Evolutionary conservation across 2,797 vertebrate species (phyloP), one percentile per base, ranked within the genome.

Genomic region (Poecilia wingei): DNA sequence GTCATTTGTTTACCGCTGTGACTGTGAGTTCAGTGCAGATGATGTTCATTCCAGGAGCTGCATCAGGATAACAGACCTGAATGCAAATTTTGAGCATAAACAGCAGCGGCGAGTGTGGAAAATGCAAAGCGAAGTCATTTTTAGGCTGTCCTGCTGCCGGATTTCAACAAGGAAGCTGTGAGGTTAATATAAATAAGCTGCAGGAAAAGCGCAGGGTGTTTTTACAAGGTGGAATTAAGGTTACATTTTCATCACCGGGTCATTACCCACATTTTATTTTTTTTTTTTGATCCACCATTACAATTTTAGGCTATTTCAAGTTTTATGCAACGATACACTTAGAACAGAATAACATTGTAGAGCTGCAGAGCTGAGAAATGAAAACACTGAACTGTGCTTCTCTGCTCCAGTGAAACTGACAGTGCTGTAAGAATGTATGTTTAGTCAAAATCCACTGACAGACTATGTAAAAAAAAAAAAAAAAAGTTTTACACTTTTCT

Each of bases 1-100:
- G 80, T 86, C 85, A 66, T 89, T 80, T 90, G 89, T 92, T 93
- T 92, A 90, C 90, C 7, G 2, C 53, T 47, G 77, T 18, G 78
- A 77, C 82, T 41, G 81, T 39, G 80, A 83, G 78, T 10, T 70
- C 74, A 79, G 71, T 33, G 1, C 59, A 75, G 82, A 87, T 70
- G 77, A 41, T 76, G 73, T 73, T 80, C 55, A 74, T 70, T 77
- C 61, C 75, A n/a, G 36, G 61, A 79, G 45, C 68, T 0, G 84
- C 80, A 79, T 74, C 25, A 4, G 77, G 71, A 83, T 66, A 80
- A 89, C 3, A 59, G 74, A 83, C 75, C 41, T 14, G 9, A 76
- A 93, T 83, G 89, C 86, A 88, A 91, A 91, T 86, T 73, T 46
- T 22, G 72, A 79, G 74, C 61, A 79, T 77, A 51, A 87, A 79